Evolutionary conservation across 2,888 invertebrate genomes (phyloP).

Genomic region (Cheilosia variabilis): DNA sequence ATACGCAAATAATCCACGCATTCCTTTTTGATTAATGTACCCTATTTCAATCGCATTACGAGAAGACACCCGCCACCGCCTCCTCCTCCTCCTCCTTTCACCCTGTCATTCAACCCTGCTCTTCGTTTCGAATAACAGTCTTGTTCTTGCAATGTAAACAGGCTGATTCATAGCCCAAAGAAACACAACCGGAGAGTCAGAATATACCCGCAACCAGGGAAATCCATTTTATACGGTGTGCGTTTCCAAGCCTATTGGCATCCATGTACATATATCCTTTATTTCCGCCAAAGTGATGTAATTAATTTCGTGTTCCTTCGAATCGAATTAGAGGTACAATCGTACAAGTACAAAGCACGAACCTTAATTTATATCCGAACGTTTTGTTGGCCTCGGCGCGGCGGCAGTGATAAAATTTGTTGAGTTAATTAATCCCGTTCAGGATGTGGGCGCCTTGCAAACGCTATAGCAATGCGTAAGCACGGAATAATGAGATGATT

Average conservation of each 20-base stretch:
- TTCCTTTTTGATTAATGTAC: slow-evolving; percentile 56
- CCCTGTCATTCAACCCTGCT: not conserved
- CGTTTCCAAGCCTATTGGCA: slow-evolving; percentile 6
- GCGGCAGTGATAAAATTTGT: slow-evolving; percentile 23
- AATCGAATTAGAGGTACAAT: slow-evolving; percentile 56
- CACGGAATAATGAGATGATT: slow-evolving; percentile 58
- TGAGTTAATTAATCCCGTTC: slow-evolving; percentile 60
- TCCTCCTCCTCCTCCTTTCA: not conserved
- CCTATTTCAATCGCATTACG: slow-evolving; percentile 52
- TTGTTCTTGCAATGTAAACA: slow-evolving; percentile 52
- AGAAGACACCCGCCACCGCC: not conserved
- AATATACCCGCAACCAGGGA: slow-evolving; percentile 17
- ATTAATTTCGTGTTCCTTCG: slow-evolving; percentile 60
- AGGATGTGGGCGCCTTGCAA: slow-evolving; percentile 25
- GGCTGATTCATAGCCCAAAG: slow-evolving; percentile 33
- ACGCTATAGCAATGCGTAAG: slow-evolving; percentile 38
- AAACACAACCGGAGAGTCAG: slow-evolving; percentile 7
- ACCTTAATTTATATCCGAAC: slow-evolving; percentile 33
- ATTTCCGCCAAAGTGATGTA: slow-evolving; percentile 45
- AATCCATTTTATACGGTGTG: slow-evolving; percentile 47
- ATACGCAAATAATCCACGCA: slow-evolving; percentile 56
- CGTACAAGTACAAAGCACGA: slow-evolving; percentile 42
- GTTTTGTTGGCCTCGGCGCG: not conserved
- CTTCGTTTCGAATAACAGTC: slow-evolving; percentile 33
- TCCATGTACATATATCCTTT: slow-evolving; percentile 8